Evolutionary conservation across 1,140 invertebrate genomes (phyloP), one percentile per base, ranked within the genome.

Genomic region (Fopius arisanus): DNA sequence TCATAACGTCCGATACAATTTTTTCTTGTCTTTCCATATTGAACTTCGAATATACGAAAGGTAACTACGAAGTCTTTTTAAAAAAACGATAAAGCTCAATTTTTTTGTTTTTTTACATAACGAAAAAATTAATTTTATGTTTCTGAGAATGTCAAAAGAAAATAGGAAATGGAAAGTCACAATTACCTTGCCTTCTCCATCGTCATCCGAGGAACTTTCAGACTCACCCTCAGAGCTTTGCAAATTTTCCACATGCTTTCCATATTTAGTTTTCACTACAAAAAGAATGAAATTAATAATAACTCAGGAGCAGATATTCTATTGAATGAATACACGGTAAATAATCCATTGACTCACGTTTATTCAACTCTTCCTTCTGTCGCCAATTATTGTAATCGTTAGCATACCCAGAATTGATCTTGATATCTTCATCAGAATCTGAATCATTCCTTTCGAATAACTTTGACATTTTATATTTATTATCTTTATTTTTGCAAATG

Each of bases 311-410:
- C n/a, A n/a, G n/a, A n/a, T 68, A 43, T 75, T 73, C 40, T 79
- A 68, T 63, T 66, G 23, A 16, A 33, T 69, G 40, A 48, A 74
- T 70, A 72, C 70, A 43, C 26, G n/a, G n/a, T 73, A 23, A 67
- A 69, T 21, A 78, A 72, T 54, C 40, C 54, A 29, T 33, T 16
- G 37, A 84, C 90, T 90, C 90, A 96, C 96, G 88, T 91, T 95
- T 96, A 79, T 96, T 92, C 21, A 95, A 84, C 83, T 96, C 93
- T 87, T 97, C 96, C 80, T 95, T 96, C 78, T 93, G 90, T 70
- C 96, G 89, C 91, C 95, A 95, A 70, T 83, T 88, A 79, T 96
- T 91, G 80, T 97, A 97, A 80, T 92, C 92, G 78, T 93, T 92
- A 0, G 95, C 95, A 88, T 96, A 97, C 63, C 92, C 90, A 80